Base-by-base conservation (phyloP, 2,113 vertebrate genomes). In the Menidia beryllina region DNA sequence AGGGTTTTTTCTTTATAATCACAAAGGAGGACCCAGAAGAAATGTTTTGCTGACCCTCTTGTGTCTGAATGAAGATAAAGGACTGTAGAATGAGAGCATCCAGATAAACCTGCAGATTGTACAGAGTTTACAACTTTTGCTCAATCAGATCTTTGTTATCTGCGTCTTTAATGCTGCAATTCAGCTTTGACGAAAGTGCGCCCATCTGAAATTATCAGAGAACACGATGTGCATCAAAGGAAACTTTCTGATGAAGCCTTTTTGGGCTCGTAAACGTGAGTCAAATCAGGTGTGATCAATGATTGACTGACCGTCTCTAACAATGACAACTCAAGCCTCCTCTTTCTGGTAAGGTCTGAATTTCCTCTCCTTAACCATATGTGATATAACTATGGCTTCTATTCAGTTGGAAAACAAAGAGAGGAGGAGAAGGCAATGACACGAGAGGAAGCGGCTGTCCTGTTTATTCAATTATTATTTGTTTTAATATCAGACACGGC, bases 401-500 rank as follows among this genome's bases (percentile, higher is more conserved):
- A 53, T 83, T 77, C 26, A 58, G 6, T 17, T 3, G 30, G 34
- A 56, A 68, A 52, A 85, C 75, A 73, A 79, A 60, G 36, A 39
- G 27, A 47, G 11, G 7, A 19, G 20, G 41, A 73, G 23, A 45
- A 50, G 21, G 27, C 20, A 36, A 6, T 19, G 45, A 39, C 4
- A 25, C 12, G 47, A 69, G 15, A 3, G 62, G 68, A 80, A 57
- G 51, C 63, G 15, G 19, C 21, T 80, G 10, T 51, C 57, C 27
- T 58, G 14, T 55, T 68, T 63, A 30, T 69, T 53, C 7, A 10
- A 11, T 39, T 20, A 43, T 17, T 43, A n/a, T n/a, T n/a, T n/a
- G n/a, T n/a, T n/a, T n/a, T n/a, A n/a, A n/a, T n/a, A n/a, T n/a
- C n/a, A n/a, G n/a, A n/a, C n/a, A n/a, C n/a, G n/a, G n/a, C n/a